Conservation (phyloP, 2,113 vertebrate genomes). For the Phycodurus eques region DNA sequence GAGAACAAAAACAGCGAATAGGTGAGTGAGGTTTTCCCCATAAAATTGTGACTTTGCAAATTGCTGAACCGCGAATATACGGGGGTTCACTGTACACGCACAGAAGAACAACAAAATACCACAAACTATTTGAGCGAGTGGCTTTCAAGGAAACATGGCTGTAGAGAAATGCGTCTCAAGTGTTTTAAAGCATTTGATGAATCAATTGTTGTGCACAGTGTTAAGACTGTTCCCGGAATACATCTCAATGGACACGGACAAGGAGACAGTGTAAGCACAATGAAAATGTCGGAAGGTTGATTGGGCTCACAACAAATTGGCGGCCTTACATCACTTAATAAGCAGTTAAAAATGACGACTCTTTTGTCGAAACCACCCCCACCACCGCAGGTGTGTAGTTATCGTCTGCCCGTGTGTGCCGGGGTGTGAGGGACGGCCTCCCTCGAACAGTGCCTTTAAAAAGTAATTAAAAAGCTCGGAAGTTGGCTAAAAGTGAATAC, state of each 20-base stretch:
- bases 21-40: no score
- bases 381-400: slow-evolving; percentile 33
- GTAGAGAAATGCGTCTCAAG: neutral
- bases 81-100: no score
- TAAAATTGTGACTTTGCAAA: no score
- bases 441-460: slow-evolving; percentile 75
- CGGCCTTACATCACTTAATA: slow-evolving; percentile 43
- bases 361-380: slow-evolving; percentile 33
- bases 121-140: neutral
- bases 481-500: slow-evolving; percentile 44
- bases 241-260: neutral
- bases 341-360: slow-evolving; percentile 57
- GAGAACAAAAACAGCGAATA: no score
- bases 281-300: slow-evolving; percentile 28
- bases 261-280: neutral
- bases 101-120: neutral
- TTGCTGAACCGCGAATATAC: no score
- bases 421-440: slow-evolving; percentile 56
- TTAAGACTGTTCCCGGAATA: neutral
- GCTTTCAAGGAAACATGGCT: neutral
- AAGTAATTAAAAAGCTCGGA: slow-evolving; percentile 69
- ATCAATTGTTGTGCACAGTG: neutral
- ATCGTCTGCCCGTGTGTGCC: slow-evolving; percentile 58
- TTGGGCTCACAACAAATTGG: slow-evolving; percentile 31
- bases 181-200: neutral